Evolutionary conservation across 2,113 vertebrate genomes (phyloP).

Genomic region (Etheostoma cragini): DNA sequence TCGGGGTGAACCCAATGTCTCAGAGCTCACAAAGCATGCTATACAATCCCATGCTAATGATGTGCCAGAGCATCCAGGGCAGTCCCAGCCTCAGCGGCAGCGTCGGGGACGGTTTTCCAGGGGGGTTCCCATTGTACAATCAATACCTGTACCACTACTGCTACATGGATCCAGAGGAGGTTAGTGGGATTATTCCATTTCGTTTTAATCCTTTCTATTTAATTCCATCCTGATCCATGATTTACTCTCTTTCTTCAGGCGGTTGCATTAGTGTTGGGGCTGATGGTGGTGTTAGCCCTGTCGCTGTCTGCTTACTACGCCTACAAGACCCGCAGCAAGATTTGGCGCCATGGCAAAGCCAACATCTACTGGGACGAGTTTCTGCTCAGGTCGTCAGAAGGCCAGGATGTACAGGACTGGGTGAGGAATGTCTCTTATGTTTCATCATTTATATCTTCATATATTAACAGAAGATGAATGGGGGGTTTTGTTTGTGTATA

Average conservation of each 20-base stretch:
- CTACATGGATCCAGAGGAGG: conserved; percentile 92
- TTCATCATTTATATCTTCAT: background rate
- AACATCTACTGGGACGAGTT: conserved; percentile 89
- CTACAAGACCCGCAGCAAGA: conserved; percentile 89
- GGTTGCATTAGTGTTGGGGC: conserved; percentile 86
- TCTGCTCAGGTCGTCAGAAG: conserved; percentile 44
- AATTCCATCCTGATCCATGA: background rate
- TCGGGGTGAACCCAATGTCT: conserved; percentile 91
- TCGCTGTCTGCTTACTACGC: conserved; percentile 87
- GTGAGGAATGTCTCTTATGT: conserved; percentile 62
- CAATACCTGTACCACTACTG: conserved; percentile 92
- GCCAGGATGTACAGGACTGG: conserved; percentile 87
- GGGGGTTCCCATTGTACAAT: conserved; percentile 80
- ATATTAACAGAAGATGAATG: background rate
- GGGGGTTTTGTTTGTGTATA: background rate
- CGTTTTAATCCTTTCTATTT: background rate
- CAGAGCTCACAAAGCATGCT: conserved; percentile 86
- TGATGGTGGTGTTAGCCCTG: conserved; percentile 85
- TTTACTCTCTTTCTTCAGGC: conserved; percentile 74
- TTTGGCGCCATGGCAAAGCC: conserved; percentile 86
- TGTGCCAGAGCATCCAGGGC: conserved; percentile 85
- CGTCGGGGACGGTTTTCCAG: conserved; percentile 61
- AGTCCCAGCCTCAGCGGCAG: conserved; percentile 78
- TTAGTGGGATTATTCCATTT: conserved; percentile 40
- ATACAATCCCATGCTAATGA: conserved; percentile 87